Base-by-base conservation (phyloP, 2,113 vertebrate species). In the Cyrtonyx montezumae region DNA sequence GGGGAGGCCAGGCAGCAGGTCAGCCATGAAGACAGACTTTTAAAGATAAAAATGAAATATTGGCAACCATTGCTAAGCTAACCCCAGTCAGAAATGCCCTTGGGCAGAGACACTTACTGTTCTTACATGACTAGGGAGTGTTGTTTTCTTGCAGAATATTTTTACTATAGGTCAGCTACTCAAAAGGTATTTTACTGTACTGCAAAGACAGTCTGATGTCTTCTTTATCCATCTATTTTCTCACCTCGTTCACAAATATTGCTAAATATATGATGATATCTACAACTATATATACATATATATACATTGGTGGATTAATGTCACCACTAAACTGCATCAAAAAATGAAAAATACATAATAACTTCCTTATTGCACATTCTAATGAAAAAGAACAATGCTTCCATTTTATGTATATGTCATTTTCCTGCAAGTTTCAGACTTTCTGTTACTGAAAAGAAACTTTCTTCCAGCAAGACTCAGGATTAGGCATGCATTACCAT, bases 11-110 rank as follows among this genome's bases (percentile, higher is more conserved):
- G 58, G 62, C 3, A 67, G 46, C 20, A 80, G 69, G 37, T 40
- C 17, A 51, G 14, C 17, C 0, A 0, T 16, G 22, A 0, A 2
- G 32, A 40, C 13, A 62, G 46, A 51, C 30, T n/a, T 76, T 69
- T 76, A 48, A 56, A 25, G 59, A 69, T 46, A 61, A 48, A 19
- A 69, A 75, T 49, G 58, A 61, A 67, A 32, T 32, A 22, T 76
- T 22, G 34, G 30, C 22, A 84, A 43, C 32, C 8, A 62, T 18
- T 48, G 69, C 21, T 7, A 17, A 30, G 66, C 42, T 61, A 42
- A 79, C 34, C 40, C 48, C 53, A 43, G 21, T 73, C 36, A 83
- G 36, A 87, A 87, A 51, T 32, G 20, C 19, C 51, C 20, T 65
- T 42, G 65, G 28, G 14, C 51, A 61, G 37, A 75, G 48, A 6